Evolutionary conservation across 2,797 vertebrate species (phyloP).

Genomic region (Syndactyla subalaris): DNA sequence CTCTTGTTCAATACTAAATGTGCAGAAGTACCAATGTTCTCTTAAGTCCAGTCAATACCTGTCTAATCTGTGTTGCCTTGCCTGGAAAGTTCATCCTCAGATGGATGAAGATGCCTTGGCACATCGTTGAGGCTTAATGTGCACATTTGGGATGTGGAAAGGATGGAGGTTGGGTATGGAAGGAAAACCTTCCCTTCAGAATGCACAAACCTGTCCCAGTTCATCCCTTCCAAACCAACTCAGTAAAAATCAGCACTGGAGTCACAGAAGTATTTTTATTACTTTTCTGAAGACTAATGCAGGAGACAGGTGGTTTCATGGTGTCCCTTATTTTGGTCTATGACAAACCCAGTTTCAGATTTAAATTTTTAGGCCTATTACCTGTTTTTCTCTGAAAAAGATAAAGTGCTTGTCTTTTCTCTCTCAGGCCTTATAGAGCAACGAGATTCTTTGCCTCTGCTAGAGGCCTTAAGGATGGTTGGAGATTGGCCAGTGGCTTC

Average conservation of each 20-base stretch:
- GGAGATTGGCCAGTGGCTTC: slow-evolving; percentile 94
- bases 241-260: background rate
- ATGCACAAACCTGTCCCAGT: background rate
- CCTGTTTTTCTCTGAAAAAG: background rate
- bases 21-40: background rate
- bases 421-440: slow-evolving; percentile 89
- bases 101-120: background rate
- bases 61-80: background rate
- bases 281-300: background rate
- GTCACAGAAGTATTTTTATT: background rate
- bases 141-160: background rate
- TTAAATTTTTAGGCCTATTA: background rate
- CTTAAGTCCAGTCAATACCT: background rate
- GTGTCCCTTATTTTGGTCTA: background rate
- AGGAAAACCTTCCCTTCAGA: background rate
- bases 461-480: slow-evolving; percentile 82
- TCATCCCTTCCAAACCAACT: background rate
- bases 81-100: background rate
- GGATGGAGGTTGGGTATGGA: background rate
- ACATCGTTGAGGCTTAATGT: background rate
- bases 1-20: background rate
- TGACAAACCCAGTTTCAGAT: background rate
- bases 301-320: background rate
- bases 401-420: background rate
- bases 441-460: slow-evolving; percentile 88